phyloP scores from a whole-genome alignment of 2,888 invertebrate genomes.

The Mythimna pallens region DNA sequence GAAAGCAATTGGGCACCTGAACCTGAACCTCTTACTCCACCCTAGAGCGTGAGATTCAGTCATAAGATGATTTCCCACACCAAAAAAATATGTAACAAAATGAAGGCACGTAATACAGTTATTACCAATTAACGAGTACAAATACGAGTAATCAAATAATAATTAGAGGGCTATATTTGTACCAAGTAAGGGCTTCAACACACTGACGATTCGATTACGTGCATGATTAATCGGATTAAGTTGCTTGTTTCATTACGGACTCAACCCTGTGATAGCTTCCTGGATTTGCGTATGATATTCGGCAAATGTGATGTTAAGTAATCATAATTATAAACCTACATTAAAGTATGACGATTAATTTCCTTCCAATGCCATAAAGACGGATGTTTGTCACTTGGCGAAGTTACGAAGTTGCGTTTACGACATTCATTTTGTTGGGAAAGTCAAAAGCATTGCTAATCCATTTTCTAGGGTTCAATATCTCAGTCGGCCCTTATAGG shows the following conservation, averaged over 20 bases:
- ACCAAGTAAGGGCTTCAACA: constrained; percentile 3
- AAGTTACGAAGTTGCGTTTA: background rate
- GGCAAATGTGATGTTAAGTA: background rate
- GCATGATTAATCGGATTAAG: background rate
- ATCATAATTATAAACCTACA: too few species aligned
- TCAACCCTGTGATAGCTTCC: background rate
- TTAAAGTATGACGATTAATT: background rate
- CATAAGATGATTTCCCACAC: too few species aligned
- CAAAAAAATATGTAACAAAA: background rate
- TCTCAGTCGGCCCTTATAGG: too few species aligned
- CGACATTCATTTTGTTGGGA: background rate
- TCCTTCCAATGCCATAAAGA: background rate
- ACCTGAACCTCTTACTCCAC: too few species aligned
- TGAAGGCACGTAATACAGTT: background rate
- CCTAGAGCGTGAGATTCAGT: too few species aligned
- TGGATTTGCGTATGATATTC: background rate
- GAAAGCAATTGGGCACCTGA: too few species aligned
- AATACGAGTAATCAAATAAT: constrained; percentile 36
- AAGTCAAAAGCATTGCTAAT: too few species aligned
- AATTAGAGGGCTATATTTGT: constrained; percentile 14
- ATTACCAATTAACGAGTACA: constrained; percentile 21
- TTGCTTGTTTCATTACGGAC: constrained; percentile 2
- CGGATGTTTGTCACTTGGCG: background rate
- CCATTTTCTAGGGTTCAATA: too few species aligned
- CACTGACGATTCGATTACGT: constrained; percentile 5